These are phyloP conservation scores for Numida meleagris DNA, from an alignment of 2,113 vertebrate species.

Conservation along the genomic window DNA sequence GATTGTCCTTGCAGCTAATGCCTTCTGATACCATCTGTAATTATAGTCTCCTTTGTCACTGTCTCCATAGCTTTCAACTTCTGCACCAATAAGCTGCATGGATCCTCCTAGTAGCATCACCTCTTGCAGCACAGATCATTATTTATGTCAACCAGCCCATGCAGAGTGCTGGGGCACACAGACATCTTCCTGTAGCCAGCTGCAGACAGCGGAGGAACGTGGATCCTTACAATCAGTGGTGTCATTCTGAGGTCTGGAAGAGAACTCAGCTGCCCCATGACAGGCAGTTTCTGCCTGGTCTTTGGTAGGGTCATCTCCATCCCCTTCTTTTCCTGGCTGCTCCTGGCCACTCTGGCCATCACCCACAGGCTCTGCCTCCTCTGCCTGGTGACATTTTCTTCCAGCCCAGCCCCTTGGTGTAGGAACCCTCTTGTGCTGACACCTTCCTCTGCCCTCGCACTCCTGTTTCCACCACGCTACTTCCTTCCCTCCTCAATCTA, in stretches of 20 bases:
- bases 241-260: neutral
- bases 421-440: neutral
- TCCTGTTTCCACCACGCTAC: neutral
- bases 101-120: slow-evolving; percentile 14
- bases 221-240: fast-evolving
- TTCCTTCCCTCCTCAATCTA: neutral
- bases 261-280: fast-evolving
- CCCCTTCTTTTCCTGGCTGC: neutral
- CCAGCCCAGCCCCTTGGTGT: neutral
- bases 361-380: neutral
- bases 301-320: neutral
- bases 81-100: neutral
- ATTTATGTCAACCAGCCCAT: neutral
- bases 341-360: neutral
- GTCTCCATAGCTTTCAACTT: slow-evolving; percentile 23
- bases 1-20: slow-evolving; percentile 28
- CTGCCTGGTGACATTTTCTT: too few relatives aligned
- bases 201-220: neutral
- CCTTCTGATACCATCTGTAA: slow-evolving; percentile 48
- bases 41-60: neutral
- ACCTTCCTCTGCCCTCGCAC: neutral
- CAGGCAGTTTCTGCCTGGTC: neutral
- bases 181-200: neutral
- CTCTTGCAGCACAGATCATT: neutral
- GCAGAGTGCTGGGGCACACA: neutral